Evolutionary conservation across 2,888 invertebrate genomes (phyloP).

Genomic region (Dasypolia templi): DNA sequence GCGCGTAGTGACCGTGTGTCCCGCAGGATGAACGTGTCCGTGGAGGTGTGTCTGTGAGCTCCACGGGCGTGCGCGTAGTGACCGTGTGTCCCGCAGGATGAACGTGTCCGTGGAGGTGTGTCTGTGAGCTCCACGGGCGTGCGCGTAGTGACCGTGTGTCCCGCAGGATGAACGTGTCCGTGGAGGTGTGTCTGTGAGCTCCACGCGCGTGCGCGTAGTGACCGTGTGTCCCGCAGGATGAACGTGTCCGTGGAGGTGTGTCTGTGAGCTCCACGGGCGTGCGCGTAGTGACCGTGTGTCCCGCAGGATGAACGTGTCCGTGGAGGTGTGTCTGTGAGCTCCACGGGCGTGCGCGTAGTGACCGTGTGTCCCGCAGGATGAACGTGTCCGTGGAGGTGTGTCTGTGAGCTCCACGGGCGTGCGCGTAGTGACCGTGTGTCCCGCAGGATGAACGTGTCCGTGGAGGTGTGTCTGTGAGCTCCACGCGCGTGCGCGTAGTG

Average conservation of each 20-base stretch:
- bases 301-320: conserved; percentile 92
- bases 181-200: conserved; percentile 78
- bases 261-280: not conserved
- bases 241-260: conserved; percentile 91
- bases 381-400: conserved; percentile 91
- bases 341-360: not conserved
- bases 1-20: not conserved
- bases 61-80: not conserved
- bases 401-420: not conserved
- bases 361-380: conserved; percentile 86
- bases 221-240: conserved; percentile 86
- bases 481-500: not conserved
- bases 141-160: not conserved
- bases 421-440: not conserved
- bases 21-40: conserved; percentile 92
- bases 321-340: conserved; percentile 78
- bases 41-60: conserved; percentile 78
- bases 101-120: conserved; percentile 91
- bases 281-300: not conserved
- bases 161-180: conserved; percentile 92
- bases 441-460: conserved; percentile 92
- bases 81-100: conserved; percentile 86
- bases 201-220: not conserved
- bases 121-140: not conserved
- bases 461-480: conserved; percentile 78